Base-by-base conservation (phyloP, 1,140 invertebrate genomes). In the Aporrectodea caliginosa region DNA sequence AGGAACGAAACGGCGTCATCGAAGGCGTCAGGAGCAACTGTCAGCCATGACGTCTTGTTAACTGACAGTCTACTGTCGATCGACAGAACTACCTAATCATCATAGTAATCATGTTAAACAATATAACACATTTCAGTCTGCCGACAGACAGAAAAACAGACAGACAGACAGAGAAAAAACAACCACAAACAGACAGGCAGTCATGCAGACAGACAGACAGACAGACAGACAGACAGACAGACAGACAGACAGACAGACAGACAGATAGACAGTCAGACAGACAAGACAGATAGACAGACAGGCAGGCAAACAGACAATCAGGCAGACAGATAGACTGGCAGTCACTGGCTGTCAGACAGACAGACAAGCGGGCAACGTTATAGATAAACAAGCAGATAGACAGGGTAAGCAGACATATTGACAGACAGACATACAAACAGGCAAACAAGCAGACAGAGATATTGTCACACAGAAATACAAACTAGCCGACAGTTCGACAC, bases 181-280 rank as follows among this genome's bases (percentile, higher is more conserved):
- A n/a, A n/a, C n/a, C n/a, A n/a, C n/a, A n/a, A n/a, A n/a, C n/a
- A n/a, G n/a, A n/a, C n/a, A n/a, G n/a, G n/a, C n/a, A n/a, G n/a
- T n/a, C n/a, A n/a, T n/a, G 32, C 43, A 76, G 75, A 76, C 43
- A 76, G 75, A 76, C 43, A 76, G 75, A 76, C 43, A 76, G 75
- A 76, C 43, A 76, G 75, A 76, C 43, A 76, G 75, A 76, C 43
- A 76, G 75, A 76, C 43, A 76, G 75, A 76, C 43, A 76, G 75
- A 76, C 43, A 76, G 75, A 76, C 43, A 76, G 43, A 76, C 43
- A 76, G 43, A 76, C 43, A 76, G 43, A 58, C 43, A 58, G 43
- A 58, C 43, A 58, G 43, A 58, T 22, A 58, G 43, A 58, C 43
- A 58, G 43, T n/a, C n/a, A n/a, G n/a, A n/a, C n/a, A n/a, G n/a